Conservation (phyloP, 2,797 vertebrate species). For the Bucorvus abyssinicus region DNA sequence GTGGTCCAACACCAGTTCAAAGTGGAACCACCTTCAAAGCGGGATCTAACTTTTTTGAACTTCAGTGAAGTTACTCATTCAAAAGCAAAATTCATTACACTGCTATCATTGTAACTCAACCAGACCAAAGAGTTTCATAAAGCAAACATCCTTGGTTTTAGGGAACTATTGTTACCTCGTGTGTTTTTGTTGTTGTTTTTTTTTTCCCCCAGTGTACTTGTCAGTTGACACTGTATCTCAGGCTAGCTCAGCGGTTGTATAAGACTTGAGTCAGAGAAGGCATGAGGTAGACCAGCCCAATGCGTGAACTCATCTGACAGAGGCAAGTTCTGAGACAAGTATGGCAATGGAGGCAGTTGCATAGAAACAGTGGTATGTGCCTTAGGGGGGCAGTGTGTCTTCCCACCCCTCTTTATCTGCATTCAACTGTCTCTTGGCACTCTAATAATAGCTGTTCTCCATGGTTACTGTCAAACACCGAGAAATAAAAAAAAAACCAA, state of each 20-base stretch:
- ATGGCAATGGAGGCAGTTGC: not conserved
- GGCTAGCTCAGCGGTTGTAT: not conserved
- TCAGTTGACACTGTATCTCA: not conserved
- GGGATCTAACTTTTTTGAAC: not conserved
- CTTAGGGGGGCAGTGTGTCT: not conserved
- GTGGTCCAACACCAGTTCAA: not conserved
- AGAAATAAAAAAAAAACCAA: not conserved
- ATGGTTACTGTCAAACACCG: not conserved
- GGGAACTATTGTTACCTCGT: not conserved
- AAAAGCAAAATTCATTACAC: not conserved
- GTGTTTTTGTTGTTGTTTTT: too few relatives aligned
- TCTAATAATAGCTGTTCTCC: not conserved
- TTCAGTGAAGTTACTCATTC: not conserved
- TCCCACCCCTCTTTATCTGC: not conserved
- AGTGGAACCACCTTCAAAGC: not conserved
- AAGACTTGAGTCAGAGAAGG: not conserved
- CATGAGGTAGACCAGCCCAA: not conserved
- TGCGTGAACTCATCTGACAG: not conserved
- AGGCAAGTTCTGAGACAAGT: not conserved
- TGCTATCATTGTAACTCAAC: not conserved
- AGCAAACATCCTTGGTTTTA: not conserved
- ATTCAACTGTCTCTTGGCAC: not conserved
- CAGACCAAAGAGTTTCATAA: not conserved
- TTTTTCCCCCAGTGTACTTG: accelerated
- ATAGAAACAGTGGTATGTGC: not conserved